Evolutionary conservation across 2,888 invertebrate genomes (phyloP).

Genomic region (Osedax fenrisi): DNA sequence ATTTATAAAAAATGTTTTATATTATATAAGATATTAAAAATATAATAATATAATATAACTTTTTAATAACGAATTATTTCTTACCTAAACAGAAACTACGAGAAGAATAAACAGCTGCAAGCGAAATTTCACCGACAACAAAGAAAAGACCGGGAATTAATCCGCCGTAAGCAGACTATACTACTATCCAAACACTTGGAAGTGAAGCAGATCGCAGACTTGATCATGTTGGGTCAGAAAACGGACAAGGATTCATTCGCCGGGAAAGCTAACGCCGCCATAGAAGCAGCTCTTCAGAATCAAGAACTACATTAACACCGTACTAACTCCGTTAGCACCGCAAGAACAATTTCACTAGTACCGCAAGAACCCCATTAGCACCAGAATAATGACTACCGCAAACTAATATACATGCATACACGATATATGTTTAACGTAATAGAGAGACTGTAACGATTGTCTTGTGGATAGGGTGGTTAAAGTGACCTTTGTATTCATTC

Average conservation of each 20-base stretch:
- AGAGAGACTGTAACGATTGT: too few relatives aligned
- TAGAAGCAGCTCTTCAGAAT: conserved; percentile 39
- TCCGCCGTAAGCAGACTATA: conserved; percentile 38
- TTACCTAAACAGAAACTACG: conserved; percentile 28
- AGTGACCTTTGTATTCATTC: too few relatives aligned
- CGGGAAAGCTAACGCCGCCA: conserved; percentile 42
- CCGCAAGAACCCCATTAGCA: too few relatives aligned
- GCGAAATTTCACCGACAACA: conserved; percentile 38
- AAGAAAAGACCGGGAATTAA: conserved; percentile 36
- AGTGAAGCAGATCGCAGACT: conserved; percentile 44
- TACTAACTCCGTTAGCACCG: too few relatives aligned
- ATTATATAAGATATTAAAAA: neutral
- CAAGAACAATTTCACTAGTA: too few relatives aligned
- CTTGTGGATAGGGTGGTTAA: too few relatives aligned
- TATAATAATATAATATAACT: neutral
- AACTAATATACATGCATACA: too few relatives aligned
- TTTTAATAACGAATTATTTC: conserved; percentile 5
- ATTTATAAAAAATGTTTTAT: too few relatives aligned
- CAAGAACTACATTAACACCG: too few relatives aligned
- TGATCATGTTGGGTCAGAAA: conserved; percentile 45
- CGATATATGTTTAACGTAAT: too few relatives aligned
- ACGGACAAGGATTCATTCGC: conserved; percentile 43
- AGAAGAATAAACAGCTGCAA: conserved; percentile 37
- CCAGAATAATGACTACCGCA: too few relatives aligned
- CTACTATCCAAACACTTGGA: conserved; percentile 43